These are phyloP conservation scores for Oreochromis mossambicus DNA, from an alignment of 2,797 vertebrate species.

Conservation along the genomic window DNA sequence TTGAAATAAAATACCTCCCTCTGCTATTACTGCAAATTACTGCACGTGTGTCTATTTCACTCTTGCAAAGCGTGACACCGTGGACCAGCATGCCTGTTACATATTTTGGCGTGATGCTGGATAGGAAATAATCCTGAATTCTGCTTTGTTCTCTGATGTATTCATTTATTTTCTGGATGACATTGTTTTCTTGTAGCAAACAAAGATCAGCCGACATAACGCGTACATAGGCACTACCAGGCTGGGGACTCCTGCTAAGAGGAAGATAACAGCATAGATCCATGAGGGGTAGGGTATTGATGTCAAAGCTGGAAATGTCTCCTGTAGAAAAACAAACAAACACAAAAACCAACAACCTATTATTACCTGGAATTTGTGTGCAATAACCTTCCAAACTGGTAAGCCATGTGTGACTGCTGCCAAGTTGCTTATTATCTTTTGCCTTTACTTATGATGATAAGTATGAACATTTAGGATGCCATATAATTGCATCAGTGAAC, in stretches of 20 bases:
- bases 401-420: not conserved
- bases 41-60: not conserved
- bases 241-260: slow-evolving; percentile 81
- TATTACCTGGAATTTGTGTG: not conserved
- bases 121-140: not conserved
- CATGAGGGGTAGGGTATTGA: slow-evolving; percentile 73
- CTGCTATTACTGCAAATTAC: not conserved
- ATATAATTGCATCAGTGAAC: not conserved
- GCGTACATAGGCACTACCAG: slow-evolving; percentile 74
- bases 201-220: slow-evolving; percentile 71
- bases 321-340: slow-evolving; percentile 44
- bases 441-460: not conserved
- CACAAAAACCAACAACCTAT: not conserved
- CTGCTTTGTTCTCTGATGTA: not conserved
- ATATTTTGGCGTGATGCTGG: not conserved
- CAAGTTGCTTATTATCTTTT: not conserved
- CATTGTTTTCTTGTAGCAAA: slow-evolving; percentile 24
- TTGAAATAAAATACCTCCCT: not conserved
- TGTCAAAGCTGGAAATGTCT: slow-evolving; percentile 42
- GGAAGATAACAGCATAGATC: slow-evolving; percentile 78
- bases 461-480: not conserved
- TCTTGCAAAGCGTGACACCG: not conserved
- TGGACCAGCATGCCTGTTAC: not conserved
- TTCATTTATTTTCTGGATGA: not conserved
- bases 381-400: not conserved